Percentiles rank a stretch among this genome's conserved stretches.
Conservation (phyloP, 1,140 invertebrate species). For the Drosophila jambulina region DNA sequence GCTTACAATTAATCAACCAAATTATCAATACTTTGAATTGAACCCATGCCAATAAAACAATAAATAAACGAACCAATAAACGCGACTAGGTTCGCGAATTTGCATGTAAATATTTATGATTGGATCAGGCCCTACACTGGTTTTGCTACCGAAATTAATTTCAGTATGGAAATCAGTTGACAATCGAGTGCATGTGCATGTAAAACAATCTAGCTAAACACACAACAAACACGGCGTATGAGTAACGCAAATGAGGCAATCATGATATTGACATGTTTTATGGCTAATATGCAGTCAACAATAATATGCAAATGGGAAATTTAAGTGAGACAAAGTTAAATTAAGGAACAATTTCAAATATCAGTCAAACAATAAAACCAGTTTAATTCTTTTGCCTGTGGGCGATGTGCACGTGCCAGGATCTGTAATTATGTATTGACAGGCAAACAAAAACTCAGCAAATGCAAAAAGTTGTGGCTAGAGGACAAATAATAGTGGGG, state of each 20-base stretch:
- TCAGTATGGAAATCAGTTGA: conserved; percentile 9
- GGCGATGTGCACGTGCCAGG: neutral
- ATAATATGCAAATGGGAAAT: conserved; percentile 20
- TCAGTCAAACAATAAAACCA: neutral
- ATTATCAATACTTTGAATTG: neutral
- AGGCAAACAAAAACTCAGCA: conserved; percentile 4
- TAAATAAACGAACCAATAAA: conserved; percentile 24
- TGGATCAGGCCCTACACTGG: neutral
- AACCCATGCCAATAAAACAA: conserved; percentile 8
- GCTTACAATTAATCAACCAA: conserved; percentile 1
- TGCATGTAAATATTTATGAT: conserved; percentile 13
- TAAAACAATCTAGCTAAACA: conserved; percentile 3
- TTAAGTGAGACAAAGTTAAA: conserved; percentile 10
- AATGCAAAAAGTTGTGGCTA: neutral
- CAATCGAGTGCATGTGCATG: conserved; percentile 15
- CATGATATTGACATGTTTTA: conserved; percentile 23
- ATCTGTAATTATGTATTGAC: conserved; percentile 7
- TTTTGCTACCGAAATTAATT: conserved; percentile 11
- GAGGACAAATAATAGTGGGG: neutral
- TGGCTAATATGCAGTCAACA: conserved; percentile 7
- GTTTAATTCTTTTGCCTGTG: neutral
- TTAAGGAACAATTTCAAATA: conserved; percentile 8
- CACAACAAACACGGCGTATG: conserved; percentile 8
- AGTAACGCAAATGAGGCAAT: conserved; percentile 20
- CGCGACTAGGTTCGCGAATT: neutral